A percentile compares a stretch with the other conserved stretches of the same genome.
phyloP scores from a whole-genome alignment of 2,113 vertebrate species.

The Himantopus leucocephalus region DNA sequence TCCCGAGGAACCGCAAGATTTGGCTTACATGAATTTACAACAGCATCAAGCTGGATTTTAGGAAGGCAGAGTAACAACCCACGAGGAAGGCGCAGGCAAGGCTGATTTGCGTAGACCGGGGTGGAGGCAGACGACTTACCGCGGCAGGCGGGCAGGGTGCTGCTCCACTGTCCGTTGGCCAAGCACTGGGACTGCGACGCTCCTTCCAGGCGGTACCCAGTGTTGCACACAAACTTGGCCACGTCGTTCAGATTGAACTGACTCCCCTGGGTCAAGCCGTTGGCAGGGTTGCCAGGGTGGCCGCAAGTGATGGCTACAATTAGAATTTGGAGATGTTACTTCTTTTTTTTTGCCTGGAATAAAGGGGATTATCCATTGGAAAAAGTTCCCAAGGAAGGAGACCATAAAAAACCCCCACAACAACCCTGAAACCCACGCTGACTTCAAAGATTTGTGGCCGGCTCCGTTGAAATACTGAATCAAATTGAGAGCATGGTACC shows the following conservation, averaged over 20 bases:
- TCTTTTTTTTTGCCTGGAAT: no score
- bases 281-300: conserved; percentile 91
- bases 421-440: not conserved
- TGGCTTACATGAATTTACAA: rapidly evolving
- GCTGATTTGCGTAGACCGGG: rapidly evolving
- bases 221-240: conserved; percentile 90
- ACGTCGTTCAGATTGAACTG: conserved; percentile 95
- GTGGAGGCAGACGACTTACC: conserved; percentile 75
- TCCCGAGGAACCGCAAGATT: not conserved
- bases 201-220: conserved; percentile 88
- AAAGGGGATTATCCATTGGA: rapidly evolving
- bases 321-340: not conserved
- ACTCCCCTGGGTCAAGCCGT: conserved; percentile 89
- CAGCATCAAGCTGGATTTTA: not conserved
- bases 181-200: conserved; percentile 85
- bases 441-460: not conserved
- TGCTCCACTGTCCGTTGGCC: conserved; percentile 93
- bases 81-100: rapidly evolving
- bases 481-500: rapidly evolving
- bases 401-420: not conserved
- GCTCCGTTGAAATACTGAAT: not conserved
- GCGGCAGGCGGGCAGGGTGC: conserved; percentile 86
- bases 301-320: conserved; percentile 92
- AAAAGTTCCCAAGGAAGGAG: not conserved
- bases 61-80: rapidly evolving